Evolutionary conservation across 2,888 invertebrate genomes (phyloP).

Genomic region (Hermaeophaga mercurialis): DNA sequence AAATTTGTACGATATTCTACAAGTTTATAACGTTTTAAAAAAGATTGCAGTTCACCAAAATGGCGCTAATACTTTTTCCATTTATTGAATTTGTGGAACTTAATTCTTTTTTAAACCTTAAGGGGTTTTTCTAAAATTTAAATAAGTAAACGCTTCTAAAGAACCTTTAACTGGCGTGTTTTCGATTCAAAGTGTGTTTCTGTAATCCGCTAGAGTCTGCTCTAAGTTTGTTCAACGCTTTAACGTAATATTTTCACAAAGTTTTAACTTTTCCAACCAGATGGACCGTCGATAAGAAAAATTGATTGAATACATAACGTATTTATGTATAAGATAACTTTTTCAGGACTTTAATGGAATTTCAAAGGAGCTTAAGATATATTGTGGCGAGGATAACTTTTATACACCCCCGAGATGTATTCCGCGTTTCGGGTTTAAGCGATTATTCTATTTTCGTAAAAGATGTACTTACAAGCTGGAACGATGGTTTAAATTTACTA

Average conservation of each 20-base stretch:
- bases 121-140: slow-evolving; percentile 11
- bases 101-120: too few relatives aligned
- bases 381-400: too few relatives aligned
- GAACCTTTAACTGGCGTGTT: not conserved
- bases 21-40: too few relatives aligned
- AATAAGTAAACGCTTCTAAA: slow-evolving; percentile 11
- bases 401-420: too few relatives aligned
- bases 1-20: too few relatives aligned
- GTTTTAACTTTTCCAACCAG: slow-evolving; percentile 29
- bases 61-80: too few relatives aligned
- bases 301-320: slow-evolving; percentile 41
- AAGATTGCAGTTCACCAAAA: too few relatives aligned
- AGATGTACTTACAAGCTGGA: too few relatives aligned
- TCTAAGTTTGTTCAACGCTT: slow-evolving; percentile 19
- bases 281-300: slow-evolving; percentile 33
- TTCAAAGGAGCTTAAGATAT: slow-evolving; percentile 33
- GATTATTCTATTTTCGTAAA: too few relatives aligned
- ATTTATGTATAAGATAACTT: slow-evolving; percentile 42
- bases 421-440: too few relatives aligned
- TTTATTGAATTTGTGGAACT: too few relatives aligned
- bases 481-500: too few relatives aligned
- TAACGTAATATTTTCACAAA: slow-evolving; percentile 30
- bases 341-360: slow-evolving; percentile 41
- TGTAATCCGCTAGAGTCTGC: slow-evolving; percentile 9
- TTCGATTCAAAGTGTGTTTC: slow-evolving; percentile 13